A percentile compares a stretch with the other conserved stretches of the same genome.
Conservation (phyloP, 92 coral and sea anemone species). For the Actinernus sp. region DNA sequence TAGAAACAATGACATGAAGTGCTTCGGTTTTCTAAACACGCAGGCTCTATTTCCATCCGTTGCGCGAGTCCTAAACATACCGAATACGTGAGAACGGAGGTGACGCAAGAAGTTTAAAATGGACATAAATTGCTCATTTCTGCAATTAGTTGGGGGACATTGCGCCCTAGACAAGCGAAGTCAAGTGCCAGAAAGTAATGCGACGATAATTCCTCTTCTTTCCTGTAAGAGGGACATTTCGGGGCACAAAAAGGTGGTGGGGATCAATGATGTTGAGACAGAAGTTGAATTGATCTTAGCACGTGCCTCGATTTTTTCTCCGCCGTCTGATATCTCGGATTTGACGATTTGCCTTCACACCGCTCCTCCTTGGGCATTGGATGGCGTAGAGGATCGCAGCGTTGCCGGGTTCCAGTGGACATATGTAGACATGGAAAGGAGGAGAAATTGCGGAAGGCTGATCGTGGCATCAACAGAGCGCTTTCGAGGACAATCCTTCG, state of each 20-base stretch:
- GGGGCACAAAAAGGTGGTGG: constrained; percentile 33
- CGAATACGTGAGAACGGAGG: constrained; percentile 6
- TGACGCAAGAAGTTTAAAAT: constrained; percentile 5
- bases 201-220: constrained; percentile 40
- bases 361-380: constrained; percentile 62
- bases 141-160: constrained; percentile 50
- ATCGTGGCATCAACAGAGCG: constrained; percentile 58
- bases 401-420: constrained; percentile 63
- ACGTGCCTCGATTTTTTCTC: constrained; percentile 38
- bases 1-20: too few species aligned
- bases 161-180: constrained; percentile 51
- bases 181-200: constrained; percentile 19
- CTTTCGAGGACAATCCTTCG: constrained; percentile 52
- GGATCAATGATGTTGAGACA: constrained; percentile 36
- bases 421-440: constrained; percentile 30
- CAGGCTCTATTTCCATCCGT: neutral
- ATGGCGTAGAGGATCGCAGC: constrained; percentile 64
- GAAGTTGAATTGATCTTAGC: constrained; percentile 49
- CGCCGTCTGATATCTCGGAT: constrained; percentile 20
- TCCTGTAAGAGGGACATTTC: constrained; percentile 41
- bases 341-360: constrained; percentile 46
- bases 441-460: constrained; percentile 52
- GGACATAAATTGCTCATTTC: constrained; percentile 36
- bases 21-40: too few species aligned
- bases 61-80: neutral